Conservation (phyloP, 2,888 invertebrate species). For the Icerya purchasi region DNA sequence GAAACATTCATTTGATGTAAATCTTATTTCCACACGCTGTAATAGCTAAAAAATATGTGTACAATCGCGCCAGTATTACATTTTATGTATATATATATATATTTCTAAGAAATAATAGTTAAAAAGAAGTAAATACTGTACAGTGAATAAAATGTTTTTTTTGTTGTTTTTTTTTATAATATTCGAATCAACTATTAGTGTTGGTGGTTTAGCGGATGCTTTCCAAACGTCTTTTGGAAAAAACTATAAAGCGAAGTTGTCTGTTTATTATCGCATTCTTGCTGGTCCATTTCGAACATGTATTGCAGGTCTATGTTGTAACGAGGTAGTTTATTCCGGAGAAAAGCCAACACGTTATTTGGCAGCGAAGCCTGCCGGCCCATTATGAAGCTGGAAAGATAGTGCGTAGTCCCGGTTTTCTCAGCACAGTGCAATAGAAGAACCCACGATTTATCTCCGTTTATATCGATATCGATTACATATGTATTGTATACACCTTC, state of each 20-base stretch:
- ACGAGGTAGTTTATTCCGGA: conserved; percentile 49
- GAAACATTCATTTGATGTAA: no score
- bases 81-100: no score
- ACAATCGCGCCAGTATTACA: no score
- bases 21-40: no score
- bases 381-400: conserved; percentile 61
- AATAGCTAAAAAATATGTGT: no score
- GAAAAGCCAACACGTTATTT: conserved; percentile 44
- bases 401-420: conserved; percentile 51
- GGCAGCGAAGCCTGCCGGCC: conserved; percentile 38
- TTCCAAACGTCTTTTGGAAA: not conserved
- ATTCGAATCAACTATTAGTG: no score
- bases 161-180: no score
- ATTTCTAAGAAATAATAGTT: no score
- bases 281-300: conserved; percentile 61
- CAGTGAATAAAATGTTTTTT: no score
- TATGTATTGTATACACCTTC: conserved; percentile 76
- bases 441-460: conserved; percentile 64
- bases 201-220: conserved; percentile 13
- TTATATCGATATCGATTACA: conserved; percentile 38
- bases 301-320: conserved; percentile 70
- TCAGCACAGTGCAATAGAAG: conserved; percentile 69
- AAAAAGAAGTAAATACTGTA: no score
- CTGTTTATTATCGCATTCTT: conserved; percentile 30
- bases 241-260: not conserved